Conservation (phyloP, 1,140 invertebrate genomes). For the Vollenhovia emeryi region DNA sequence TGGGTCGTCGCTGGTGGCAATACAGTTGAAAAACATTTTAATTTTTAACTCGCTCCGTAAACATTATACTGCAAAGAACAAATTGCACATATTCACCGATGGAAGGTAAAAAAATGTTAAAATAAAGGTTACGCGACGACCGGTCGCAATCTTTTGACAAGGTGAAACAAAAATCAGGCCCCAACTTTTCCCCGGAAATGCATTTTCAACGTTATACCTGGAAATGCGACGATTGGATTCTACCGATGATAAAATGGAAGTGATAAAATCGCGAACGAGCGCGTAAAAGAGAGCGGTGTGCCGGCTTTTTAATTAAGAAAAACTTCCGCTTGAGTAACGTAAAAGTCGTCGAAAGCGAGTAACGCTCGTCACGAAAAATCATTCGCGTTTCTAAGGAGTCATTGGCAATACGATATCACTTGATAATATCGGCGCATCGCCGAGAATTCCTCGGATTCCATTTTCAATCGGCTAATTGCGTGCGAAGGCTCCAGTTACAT, state of each 20-base stretch:
- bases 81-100: background rate
- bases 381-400: slow-evolving; percentile 12
- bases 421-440: slow-evolving; percentile 16
- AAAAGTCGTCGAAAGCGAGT: background rate
- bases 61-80: background rate
- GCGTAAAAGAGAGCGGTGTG: background rate
- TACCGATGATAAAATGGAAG: background rate
- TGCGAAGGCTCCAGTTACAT: slow-evolving; percentile 31
- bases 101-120: no score
- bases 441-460: slow-evolving; percentile 40
- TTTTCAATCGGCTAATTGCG: slow-evolving; percentile 52
- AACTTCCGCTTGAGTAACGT: background rate
- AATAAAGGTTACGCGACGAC: background rate
- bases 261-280: background rate
- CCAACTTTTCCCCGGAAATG: background rate
- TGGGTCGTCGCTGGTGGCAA: background rate
- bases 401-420: slow-evolving; percentile 15
- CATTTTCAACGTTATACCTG: slow-evolving; percentile 9
- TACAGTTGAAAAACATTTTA: background rate
- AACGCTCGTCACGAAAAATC: background rate
- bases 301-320: slow-evolving; percentile 21
- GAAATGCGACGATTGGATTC: background rate
- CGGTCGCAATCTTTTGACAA: background rate
- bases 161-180: slow-evolving; percentile 8
- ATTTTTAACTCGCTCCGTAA: background rate